Evolutionary conservation across 1,140 invertebrate genomes (phyloP).

Genomic region (Tetramorium parvispinum): DNA sequence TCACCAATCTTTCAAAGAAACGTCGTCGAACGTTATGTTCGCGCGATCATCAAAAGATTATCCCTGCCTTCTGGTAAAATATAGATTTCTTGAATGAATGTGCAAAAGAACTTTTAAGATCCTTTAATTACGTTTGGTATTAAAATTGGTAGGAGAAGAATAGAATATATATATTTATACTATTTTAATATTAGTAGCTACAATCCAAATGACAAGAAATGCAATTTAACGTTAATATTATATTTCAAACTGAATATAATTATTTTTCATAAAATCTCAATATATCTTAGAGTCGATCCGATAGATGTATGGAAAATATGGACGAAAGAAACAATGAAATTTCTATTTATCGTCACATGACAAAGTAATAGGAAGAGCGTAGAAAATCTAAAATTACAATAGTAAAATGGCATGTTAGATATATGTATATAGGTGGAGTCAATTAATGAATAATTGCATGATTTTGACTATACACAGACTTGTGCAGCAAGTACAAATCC

Average conservation of each 20-base stretch:
- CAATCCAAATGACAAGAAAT: background rate
- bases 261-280: background rate
- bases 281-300: background rate
- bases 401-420: background rate
- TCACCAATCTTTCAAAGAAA: slow-evolving; percentile 50
- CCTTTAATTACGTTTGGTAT: background rate
- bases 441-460: slow-evolving; percentile 35
- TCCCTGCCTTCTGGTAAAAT: background rate
- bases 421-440: background rate
- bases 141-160: background rate
- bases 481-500: background rate
- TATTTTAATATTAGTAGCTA: background rate
- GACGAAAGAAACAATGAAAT: too few species aligned
- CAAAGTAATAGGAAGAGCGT: too few species aligned
- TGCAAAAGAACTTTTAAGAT: background rate
- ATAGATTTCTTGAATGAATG: background rate
- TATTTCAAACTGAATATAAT: background rate
- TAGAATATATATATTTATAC: background rate
- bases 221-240: background rate
- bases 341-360: too few species aligned
- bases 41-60: slow-evolving; percentile 24
- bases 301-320: background rate
- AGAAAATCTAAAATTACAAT: too few species aligned
- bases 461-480: background rate
- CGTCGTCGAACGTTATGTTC: slow-evolving; percentile 31